These are phyloP conservation scores for Podarcis cretensis DNA, from an alignment of 2,113 vertebrate genomes.

Conservation along the genomic window DNA sequence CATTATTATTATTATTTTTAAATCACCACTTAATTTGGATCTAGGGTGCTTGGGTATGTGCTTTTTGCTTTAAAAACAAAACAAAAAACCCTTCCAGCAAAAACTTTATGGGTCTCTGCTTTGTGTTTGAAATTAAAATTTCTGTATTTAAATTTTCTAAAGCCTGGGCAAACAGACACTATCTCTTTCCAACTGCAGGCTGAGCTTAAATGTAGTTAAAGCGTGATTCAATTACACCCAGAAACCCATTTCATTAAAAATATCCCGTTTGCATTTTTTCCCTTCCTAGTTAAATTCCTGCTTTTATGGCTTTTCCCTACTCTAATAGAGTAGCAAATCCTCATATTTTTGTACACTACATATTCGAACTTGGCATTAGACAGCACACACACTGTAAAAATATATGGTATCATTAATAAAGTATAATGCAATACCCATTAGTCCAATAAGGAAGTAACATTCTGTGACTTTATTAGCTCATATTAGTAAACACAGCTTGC, in stretches of 20 bases:
- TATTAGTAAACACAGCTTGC: slow-evolving; percentile 80
- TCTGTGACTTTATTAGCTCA: slow-evolving; percentile 72
- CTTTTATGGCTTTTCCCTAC: background rate
- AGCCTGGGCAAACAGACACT: background rate
- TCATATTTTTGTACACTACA: slow-evolving; percentile 5
- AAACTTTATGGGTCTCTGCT: background rate
- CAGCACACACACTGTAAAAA: slow-evolving; percentile 54
- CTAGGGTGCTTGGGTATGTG: background rate
- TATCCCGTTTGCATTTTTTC: rapidly evolving
- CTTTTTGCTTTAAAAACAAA: background rate
- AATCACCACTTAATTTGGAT: background rate
- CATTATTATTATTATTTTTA: too few species aligned
- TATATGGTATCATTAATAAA: slow-evolving; percentile 67
- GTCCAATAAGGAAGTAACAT: slow-evolving; percentile 72
- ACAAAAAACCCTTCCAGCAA: background rate
- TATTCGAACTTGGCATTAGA: slow-evolving; percentile 49
- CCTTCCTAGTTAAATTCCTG: background rate
- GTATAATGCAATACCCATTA: slow-evolving; percentile 71
- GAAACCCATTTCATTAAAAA: slow-evolving; percentile 30
- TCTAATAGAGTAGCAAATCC: slow-evolving; percentile 19
- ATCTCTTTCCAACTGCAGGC: rapidly evolving
- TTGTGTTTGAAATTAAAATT: background rate
- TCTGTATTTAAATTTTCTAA: background rate
- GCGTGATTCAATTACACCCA: slow-evolving; percentile 15
- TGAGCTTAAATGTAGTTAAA: background rate